Conservation (phyloP, 2,797 vertebrate species). For the Hydrocynus forskahlii region DNA sequence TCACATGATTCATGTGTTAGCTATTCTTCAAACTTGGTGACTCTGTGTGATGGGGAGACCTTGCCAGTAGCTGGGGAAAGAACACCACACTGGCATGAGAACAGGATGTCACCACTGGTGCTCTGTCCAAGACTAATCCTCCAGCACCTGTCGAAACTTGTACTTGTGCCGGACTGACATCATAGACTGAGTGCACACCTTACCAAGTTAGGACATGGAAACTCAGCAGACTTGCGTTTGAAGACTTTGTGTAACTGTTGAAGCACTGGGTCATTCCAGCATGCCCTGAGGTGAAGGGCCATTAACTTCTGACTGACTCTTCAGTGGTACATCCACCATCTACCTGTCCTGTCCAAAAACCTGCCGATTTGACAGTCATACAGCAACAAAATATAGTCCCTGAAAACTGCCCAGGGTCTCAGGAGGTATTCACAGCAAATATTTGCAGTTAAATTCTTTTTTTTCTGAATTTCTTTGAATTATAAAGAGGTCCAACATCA, state of each 20-base stretch:
- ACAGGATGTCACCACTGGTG: background rate
- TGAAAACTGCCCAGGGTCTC: background rate
- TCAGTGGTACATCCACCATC: background rate
- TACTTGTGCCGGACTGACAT: background rate
- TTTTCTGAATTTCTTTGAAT: background rate
- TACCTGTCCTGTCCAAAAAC: background rate
- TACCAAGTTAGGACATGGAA: conserved; percentile 2
- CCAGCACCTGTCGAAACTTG: background rate
- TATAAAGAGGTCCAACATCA: background rate
- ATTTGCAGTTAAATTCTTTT: background rate
- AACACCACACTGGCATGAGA: background rate
- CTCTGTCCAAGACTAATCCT: background rate
- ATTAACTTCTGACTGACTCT: background rate
- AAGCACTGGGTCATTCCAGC: conserved; percentile 24
- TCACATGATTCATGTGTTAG: too few species aligned
- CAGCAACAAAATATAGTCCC: conserved; percentile 7
- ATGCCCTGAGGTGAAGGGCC: conserved; percentile 32
- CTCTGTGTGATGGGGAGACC: too few species aligned
- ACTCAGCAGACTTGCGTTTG: background rate
- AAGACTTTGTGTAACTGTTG: conserved; percentile 12
- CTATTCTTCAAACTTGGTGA: too few species aligned
- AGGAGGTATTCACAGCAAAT: background rate
- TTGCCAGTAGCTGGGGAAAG: too few species aligned
- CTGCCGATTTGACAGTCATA: background rate
- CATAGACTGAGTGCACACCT: background rate